Conservation (phyloP, 2,113 vertebrate genomes). For the Spilogale gracilis region DNA sequence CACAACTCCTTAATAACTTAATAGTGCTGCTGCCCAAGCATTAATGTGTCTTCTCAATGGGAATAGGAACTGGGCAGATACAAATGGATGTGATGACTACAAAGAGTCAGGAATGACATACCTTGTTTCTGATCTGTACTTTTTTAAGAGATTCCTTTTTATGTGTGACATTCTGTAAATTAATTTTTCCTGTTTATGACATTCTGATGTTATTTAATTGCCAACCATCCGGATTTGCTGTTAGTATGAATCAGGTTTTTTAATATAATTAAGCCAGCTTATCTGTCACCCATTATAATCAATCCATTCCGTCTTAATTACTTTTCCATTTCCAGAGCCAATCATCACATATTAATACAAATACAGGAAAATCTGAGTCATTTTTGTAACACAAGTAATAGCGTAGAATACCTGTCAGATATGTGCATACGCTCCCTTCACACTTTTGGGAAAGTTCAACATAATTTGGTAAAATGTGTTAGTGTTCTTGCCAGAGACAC, state of each 20-base stretch:
- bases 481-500: constrained; percentile 21
- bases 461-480: not conserved
- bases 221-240: constrained; percentile 79
- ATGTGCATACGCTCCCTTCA: not conserved
- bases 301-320: constrained; percentile 81
- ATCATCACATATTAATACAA: constrained; percentile 78
- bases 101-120: not conserved
- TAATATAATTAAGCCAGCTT: constrained; percentile 85
- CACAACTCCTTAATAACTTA: constrained; percentile 18
- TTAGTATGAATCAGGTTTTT: constrained; percentile 82
- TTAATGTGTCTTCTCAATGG: constrained; percentile 41
- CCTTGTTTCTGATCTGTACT: not conserved
- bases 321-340: constrained; percentile 78
- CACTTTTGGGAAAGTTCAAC: constrained; percentile 64
- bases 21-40: not conserved
- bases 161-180: constrained; percentile 72
- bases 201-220: constrained; percentile 75
- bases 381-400: constrained; percentile 68
- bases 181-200: constrained; percentile 77
- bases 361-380: constrained; percentile 72
- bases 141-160: constrained; percentile 64
- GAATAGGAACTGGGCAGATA: not conserved
- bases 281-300: constrained; percentile 86
- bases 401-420: constrained; percentile 16
- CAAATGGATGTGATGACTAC: not conserved